Evolutionary conservation across 2,113 vertebrate genomes (phyloP).

Genomic region (Parotia lawesii): DNA sequence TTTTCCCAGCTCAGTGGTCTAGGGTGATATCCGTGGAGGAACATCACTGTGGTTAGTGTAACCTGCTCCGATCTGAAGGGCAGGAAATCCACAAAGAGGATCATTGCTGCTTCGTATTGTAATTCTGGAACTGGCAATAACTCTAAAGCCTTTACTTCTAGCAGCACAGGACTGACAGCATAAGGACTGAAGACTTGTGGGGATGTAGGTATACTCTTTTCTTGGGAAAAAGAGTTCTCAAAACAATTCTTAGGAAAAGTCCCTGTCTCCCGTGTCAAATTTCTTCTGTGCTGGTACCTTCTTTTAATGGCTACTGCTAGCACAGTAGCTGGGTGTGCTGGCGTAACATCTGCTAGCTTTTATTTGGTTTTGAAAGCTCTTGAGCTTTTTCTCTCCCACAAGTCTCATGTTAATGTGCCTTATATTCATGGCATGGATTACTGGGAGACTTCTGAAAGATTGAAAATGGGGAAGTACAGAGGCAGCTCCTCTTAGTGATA

Average conservation of each 20-base stretch:
- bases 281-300: neutral
- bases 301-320: neutral
- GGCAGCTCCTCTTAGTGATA: neutral
- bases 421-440: neutral
- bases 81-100: neutral
- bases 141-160: neutral
- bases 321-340: neutral
- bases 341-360: neutral
- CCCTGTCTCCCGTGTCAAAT: neutral
- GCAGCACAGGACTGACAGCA: neutral
- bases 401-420: neutral
- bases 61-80: neutral
- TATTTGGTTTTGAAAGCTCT: neutral
- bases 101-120: neutral
- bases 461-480: neutral
- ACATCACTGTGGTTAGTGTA: neutral
- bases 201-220: neutral
- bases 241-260: neutral
- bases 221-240: neutral
- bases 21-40: neutral
- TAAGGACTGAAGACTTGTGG: neutral
- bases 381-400: neutral
- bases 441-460: neutral
- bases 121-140: neutral
- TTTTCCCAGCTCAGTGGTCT: neutral